Evolutionary conservation across 2,888 invertebrate species (phyloP).

Genomic region (Belgica antarctica): DNA sequence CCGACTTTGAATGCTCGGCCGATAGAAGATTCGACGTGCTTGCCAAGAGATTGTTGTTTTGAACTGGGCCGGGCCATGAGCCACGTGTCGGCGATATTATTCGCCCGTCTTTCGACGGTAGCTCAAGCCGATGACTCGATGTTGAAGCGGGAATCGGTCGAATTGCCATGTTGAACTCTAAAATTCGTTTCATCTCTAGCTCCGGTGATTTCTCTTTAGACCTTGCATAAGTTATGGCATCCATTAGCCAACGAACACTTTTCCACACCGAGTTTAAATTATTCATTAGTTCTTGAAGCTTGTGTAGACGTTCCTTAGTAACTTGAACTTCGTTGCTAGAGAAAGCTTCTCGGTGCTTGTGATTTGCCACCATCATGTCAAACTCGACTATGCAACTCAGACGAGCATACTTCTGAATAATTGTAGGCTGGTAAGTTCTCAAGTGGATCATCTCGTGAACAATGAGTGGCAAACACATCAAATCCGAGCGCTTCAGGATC

Average conservation of each 20-base stretch:
- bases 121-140: constrained; percentile 53
- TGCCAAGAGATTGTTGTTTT: constrained; percentile 59
- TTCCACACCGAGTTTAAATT: constrained; percentile 90
- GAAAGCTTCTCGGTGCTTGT: constrained; percentile 92
- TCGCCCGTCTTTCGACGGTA: constrained; percentile 65
- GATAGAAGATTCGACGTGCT: constrained; percentile 51
- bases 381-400: constrained; percentile 91
- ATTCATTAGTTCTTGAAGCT: constrained; percentile 79
- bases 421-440: constrained; percentile 86
- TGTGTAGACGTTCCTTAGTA: constrained; percentile 79
- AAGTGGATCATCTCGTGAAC: constrained; percentile 94
- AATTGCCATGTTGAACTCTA: constrained; percentile 48
- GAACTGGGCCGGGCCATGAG: constrained; percentile 81
- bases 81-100: constrained; percentile 77
- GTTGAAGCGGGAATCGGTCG: constrained; percentile 48
- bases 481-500: constrained; percentile 77
- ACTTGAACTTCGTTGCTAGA: constrained; percentile 81
- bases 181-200: constrained; percentile 52
- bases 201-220: constrained; percentile 63
- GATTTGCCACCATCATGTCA: constrained; percentile 87
- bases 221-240: constrained; percentile 89
- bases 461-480: constrained; percentile 87
- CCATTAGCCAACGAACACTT: constrained; percentile 92
- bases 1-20: constrained; percentile 76
- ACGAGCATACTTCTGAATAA: constrained; percentile 87